Percentiles rank a stretch among this genome's conserved stretches.
Evolutionary conservation across 2,888 invertebrate species (phyloP).

Genomic region (Ennomos quercinarius): DNA sequence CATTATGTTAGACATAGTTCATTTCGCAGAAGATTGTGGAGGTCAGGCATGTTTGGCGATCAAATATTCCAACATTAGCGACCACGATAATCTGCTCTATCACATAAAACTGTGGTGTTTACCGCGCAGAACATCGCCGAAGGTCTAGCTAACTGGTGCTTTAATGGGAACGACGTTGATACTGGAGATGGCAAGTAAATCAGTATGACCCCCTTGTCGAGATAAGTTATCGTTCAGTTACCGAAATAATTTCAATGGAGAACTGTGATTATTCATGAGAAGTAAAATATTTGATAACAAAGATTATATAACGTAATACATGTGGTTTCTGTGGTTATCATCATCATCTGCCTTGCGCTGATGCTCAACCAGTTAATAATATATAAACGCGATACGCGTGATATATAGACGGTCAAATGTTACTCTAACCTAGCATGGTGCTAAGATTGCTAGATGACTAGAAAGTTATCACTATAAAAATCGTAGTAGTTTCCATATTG

Average conservation of each 20-base stretch:
- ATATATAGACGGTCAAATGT: no score
- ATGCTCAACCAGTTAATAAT: no score
- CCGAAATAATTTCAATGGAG: constrained; percentile 23
- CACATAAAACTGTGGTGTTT: not conserved
- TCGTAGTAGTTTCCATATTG: no score
- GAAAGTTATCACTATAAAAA: no score
- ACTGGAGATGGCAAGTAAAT: constrained; percentile 23
- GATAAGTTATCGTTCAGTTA: constrained; percentile 45
- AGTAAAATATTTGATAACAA: not conserved
- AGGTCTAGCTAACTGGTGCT: constrained; percentile 13
- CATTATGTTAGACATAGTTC: constrained; percentile 3
- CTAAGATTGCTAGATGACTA: no score
- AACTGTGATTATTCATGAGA: constrained; percentile 14
- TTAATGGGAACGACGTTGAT: constrained; percentile 24
- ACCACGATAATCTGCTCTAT: constrained; percentile 5
- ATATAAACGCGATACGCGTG: no score
- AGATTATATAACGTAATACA: no score
- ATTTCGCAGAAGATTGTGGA: constrained; percentile 2
- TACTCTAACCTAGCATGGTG: no score
- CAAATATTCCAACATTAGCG: not conserved
- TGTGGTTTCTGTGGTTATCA: not conserved
- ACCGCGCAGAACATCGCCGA: not conserved
- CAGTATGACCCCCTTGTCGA: constrained; percentile 34
- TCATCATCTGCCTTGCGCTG: no score
- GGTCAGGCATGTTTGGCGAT: constrained; percentile 7